Evolutionary conservation across 2,888 invertebrate species (phyloP).

Genomic region (Heliconius ethilla): DNA sequence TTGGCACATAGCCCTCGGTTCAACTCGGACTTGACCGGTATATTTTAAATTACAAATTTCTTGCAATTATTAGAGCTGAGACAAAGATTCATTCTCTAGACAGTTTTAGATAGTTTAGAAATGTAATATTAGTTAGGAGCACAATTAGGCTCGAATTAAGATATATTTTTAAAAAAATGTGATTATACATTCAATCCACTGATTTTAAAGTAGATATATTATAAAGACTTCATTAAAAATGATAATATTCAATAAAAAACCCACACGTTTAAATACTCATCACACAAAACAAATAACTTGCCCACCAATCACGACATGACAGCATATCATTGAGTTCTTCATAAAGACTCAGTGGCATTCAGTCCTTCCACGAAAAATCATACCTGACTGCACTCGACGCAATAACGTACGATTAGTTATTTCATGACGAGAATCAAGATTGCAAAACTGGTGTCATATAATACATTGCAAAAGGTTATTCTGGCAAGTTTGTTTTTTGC

Average conservation of each 20-base stretch:
- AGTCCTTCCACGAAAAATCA: conserved; percentile 30
- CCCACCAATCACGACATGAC: conserved; percentile 2
- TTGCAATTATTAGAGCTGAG: no score
- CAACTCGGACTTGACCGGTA: no score
- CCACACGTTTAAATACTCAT: background rate
- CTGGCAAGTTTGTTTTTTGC: conserved; percentile 20
- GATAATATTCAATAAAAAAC: background rate
- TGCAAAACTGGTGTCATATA: conserved; percentile 24
- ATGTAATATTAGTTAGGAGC: no score
- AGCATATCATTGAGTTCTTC: conserved; percentile 9
- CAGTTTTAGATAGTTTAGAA: no score
- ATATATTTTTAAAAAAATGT: no score
- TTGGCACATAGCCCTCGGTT: no score
- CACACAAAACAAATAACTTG: background rate
- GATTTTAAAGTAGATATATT: no score
- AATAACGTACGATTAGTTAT: conserved; percentile 16
- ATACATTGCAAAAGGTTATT: conserved; percentile 21
- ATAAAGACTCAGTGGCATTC: conserved; percentile 21
- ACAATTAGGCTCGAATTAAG: no score
- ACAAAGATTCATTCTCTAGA: no score
- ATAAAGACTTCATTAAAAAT: background rate
- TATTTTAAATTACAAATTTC: no score
- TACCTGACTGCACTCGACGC: conserved; percentile 27
- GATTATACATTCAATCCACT: no score
- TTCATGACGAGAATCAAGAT: conserved; percentile 21